Percentiles rank a stretch among this genome's conserved stretches.
Evolutionary conservation across 1,140 invertebrate species (phyloP).

Genomic region (Drosophila cardini): DNA sequence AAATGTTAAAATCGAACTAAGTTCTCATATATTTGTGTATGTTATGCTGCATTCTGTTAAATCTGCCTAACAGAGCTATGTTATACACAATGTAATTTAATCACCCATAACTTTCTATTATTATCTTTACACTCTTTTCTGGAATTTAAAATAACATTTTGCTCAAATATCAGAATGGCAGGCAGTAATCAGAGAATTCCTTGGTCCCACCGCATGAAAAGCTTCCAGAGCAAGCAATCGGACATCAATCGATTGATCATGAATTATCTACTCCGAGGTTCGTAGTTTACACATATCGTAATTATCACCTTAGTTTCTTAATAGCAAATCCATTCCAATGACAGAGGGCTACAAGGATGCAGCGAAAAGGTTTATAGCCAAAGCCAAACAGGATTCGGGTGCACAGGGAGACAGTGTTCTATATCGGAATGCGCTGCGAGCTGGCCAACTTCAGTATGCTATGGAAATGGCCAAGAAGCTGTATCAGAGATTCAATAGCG

Average conservation of each 20-base stretch:
- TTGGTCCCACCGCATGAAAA: constrained; percentile 63
- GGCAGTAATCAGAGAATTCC: constrained; percentile 7
- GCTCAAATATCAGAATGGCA: constrained; percentile 32
- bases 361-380: constrained; percentile 45
- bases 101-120: background rate
- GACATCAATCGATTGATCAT: constrained; percentile 63
- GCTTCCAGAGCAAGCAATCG: constrained; percentile 58
- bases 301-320: background rate
- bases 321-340: background rate
- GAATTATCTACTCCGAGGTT: constrained; percentile 63
- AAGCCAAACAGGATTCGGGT: constrained; percentile 32
- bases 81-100: background rate
- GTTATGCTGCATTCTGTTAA: background rate
- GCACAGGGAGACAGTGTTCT: constrained; percentile 29
- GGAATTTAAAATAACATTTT: background rate
- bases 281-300: background rate
- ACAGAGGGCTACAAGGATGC: constrained; percentile 65
- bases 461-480: constrained; percentile 64
- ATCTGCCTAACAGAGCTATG: background rate
- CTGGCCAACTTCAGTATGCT: constrained; percentile 59
- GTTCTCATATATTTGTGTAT: background rate
- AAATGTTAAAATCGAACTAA: background rate
- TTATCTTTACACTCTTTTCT: background rate
- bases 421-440: constrained; percentile 53
- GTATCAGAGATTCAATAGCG: constrained; percentile 54